Evolutionary conservation across 2,888 invertebrate species (phyloP).

Genomic region (Masnerella sp.): DNA sequence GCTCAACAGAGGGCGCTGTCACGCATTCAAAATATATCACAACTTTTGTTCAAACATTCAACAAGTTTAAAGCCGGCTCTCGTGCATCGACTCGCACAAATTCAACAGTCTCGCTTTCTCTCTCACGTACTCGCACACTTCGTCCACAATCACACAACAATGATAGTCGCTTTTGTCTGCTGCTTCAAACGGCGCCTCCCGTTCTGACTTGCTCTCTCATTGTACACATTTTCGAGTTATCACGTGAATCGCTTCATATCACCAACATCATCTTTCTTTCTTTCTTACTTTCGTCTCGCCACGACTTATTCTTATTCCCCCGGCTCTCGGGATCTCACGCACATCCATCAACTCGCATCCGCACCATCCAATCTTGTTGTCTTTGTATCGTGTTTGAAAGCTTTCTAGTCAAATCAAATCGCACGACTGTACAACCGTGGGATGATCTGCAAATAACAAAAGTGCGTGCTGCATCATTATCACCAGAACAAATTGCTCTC

Average conservation of each 20-base stretch:
- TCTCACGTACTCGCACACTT: slow-evolving; percentile 35
- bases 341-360: slow-evolving; percentile 77
- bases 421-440: slow-evolving; percentile 76
- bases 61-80: slow-evolving; percentile 53
- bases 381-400: slow-evolving; percentile 77
- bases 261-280: slow-evolving; percentile 58
- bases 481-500: slow-evolving; percentile 44
- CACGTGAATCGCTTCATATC: slow-evolving; percentile 58
- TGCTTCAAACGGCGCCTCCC: slow-evolving; percentile 57
- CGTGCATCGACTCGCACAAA: slow-evolving; percentile 33
- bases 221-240: slow-evolving; percentile 58
- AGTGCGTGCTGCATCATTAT: slow-evolving; percentile 69
- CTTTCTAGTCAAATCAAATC: slow-evolving; percentile 77
- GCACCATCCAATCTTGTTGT: slow-evolving; percentile 77
- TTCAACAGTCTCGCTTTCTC: slow-evolving; percentile 20
- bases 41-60: slow-evolving; percentile 55
- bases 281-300: slow-evolving; percentile 65
- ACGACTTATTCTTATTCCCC: slow-evolving; percentile 65
- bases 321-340: slow-evolving; percentile 73
- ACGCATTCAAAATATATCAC: slow-evolving; percentile 59
- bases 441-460: slow-evolving; percentile 76
- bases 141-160: slow-evolving; percentile 42
- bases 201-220: slow-evolving; percentile 53
- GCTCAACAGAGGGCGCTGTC: slow-evolving; percentile 53
- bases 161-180: slow-evolving; percentile 48